Conservation (phyloP, 2,797 vertebrate species). For the Prionace glauca region DNA sequence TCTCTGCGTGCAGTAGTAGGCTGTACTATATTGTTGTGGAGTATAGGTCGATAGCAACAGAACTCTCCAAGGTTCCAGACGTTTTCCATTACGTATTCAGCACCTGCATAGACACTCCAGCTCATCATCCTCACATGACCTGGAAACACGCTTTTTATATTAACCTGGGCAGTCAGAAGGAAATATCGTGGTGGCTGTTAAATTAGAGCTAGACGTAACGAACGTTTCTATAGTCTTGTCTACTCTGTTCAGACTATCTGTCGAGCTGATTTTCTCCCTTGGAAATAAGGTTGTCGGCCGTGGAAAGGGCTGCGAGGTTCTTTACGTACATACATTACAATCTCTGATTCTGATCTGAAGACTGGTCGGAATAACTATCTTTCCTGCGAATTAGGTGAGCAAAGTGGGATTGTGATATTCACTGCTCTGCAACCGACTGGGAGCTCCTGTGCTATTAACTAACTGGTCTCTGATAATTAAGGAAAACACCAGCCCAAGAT, state of each 20-base stretch:
- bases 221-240: background rate
- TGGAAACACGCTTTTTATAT: constrained; percentile 36
- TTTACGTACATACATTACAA: background rate
- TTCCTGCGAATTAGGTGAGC: background rate
- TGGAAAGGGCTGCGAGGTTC: background rate
- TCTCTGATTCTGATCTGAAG: background rate
- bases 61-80: constrained; percentile 37
- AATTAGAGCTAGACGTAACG: constrained; percentile 6
- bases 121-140: constrained; percentile 38
- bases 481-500: background rate
- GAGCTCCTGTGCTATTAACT: background rate
- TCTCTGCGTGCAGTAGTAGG: constrained; percentile 8
- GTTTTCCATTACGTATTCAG: constrained; percentile 33
- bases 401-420: background rate
- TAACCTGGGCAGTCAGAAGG: constrained; percentile 7
- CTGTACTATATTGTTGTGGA: constrained; percentile 33
- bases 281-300: background rate
- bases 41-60: constrained; percentile 33
- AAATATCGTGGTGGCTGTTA: constrained; percentile 11
- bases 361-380: background rate
- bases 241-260: background rate
- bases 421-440: background rate
- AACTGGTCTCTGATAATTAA: background rate
- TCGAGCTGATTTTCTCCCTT: background rate
- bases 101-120: constrained; percentile 29